Conservation (phyloP, 1,140 invertebrate genomes). For the Ladona fulva region DNA sequence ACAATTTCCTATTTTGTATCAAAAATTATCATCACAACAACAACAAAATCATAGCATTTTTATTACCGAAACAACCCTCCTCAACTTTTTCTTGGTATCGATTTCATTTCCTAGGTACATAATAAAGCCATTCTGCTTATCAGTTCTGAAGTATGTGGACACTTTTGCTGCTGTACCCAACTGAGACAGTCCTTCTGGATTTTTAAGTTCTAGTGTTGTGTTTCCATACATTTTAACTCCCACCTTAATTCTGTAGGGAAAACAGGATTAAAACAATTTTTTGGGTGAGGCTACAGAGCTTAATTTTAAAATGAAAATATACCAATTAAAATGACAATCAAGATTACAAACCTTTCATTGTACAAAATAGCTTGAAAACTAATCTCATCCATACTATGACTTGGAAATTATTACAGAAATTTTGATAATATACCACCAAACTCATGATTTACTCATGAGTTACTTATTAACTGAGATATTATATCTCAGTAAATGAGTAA, state of each 20-base stretch:
- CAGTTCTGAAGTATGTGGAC: conserved; percentile 78
- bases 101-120: conserved; percentile 84
- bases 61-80: conserved; percentile 51
- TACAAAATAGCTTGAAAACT: no score
- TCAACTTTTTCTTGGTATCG: conserved; percentile 47
- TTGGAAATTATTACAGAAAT: no score
- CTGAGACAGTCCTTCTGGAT: conserved; percentile 70
- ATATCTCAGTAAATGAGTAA: no score
- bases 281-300: neutral
- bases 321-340: no score
- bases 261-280: neutral
- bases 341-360: no score
- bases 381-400: no score
- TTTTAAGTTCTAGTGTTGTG: conserved; percentile 73
- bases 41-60: no score
- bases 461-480: no score
- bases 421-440: no score
- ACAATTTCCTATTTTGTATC: no score
- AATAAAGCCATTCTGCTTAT: conserved; percentile 69
- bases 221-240: conserved; percentile 78
- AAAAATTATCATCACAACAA: no score
- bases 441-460: no score
- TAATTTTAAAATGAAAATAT: neutral
- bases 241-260: conserved; percentile 50
- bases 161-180: conserved; percentile 78